Base-by-base conservation (phyloP, 2,888 invertebrate species). In the Coelopa pilipes region DNA sequence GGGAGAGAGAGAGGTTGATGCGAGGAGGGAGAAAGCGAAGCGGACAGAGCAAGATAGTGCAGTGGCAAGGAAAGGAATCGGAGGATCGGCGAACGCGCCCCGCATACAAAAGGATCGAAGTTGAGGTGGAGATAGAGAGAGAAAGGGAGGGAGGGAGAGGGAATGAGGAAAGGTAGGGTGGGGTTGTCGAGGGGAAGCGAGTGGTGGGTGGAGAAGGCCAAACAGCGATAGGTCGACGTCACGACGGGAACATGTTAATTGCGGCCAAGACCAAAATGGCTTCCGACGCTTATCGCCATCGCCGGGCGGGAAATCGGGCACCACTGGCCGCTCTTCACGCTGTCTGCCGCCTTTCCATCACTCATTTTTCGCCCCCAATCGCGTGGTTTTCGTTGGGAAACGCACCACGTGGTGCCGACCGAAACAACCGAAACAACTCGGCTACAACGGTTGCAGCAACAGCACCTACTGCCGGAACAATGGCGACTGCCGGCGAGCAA, bases 251-350 rank as follows among this genome's bases (percentile, higher is more conserved):
- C 68, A 68, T 55, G 68, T 68, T 68, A 68, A 68, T 68, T 68
- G 55, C 34, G 34, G 4, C 34, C 34, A 34, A 7, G 34, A 34
- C 75, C 74, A 76, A 66, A 66, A 13, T 69, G 17, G 46, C 67
- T 60, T 50, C 21, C 34, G 24, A 53, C 60, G 47, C 81, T 84
- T 82, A 84, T 82, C 84, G 84, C 80, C 80, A 80, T 84, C 80
- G 82, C 83, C 83, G 81, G 82, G 83, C 81, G 78, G 77, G 76
- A 83, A 80, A 82, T 84, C 82, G 80, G 15, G 19, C 34, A 34
- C 34, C 34, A 34, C 34, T 34, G 34, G 34, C 34, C 2, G 34
- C 34, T 34, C 34, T 34, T 34, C 15, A 19, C 2, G 13, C 5
- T 2, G 12, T 24, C 21, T 60, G 4, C 15, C 12, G 60, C 24